A percentile compares a stretch with the other conserved stretches of the same genome.
Conservation (phyloP, 2,797 vertebrate species). For the Crocodylus rhombifer region DNA sequence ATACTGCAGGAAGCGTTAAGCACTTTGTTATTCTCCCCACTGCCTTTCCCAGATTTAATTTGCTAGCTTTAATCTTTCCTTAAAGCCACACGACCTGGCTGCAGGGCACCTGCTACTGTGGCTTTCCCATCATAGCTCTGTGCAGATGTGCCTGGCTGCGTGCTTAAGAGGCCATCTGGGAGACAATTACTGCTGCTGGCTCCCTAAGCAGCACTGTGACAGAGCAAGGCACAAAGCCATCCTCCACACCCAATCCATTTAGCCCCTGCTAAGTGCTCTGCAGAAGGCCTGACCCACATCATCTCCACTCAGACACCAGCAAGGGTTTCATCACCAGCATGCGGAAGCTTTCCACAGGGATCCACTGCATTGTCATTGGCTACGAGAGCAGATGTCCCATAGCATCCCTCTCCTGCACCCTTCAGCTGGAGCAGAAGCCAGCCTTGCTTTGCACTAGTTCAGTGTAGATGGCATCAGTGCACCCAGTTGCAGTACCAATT, state of each 20-base stretch:
- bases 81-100: background rate
- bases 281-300: background rate
- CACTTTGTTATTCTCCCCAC: background rate
- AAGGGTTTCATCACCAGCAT: background rate
- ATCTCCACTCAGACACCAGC: background rate
- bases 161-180: background rate
- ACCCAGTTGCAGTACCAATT: background rate
- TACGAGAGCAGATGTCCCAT: background rate
- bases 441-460: background rate
- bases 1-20: background rate
- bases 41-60: fast-evolving
- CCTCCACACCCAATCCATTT: background rate
- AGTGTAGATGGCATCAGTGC: background rate
- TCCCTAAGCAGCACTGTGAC: background rate
- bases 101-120: background rate
- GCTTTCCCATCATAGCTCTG: background rate
- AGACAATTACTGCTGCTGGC: background rate
- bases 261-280: background rate
- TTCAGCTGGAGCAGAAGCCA: too few species aligned
- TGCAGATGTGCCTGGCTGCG: background rate
- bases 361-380: background rate
- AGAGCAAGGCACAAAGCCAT: background rate
- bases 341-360: background rate
- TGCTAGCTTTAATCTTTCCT: background rate
- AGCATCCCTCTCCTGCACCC: background rate